Base-by-base conservation (phyloP, 2,888 invertebrate species). In the Hirtodrosophila histrioides region DNA sequence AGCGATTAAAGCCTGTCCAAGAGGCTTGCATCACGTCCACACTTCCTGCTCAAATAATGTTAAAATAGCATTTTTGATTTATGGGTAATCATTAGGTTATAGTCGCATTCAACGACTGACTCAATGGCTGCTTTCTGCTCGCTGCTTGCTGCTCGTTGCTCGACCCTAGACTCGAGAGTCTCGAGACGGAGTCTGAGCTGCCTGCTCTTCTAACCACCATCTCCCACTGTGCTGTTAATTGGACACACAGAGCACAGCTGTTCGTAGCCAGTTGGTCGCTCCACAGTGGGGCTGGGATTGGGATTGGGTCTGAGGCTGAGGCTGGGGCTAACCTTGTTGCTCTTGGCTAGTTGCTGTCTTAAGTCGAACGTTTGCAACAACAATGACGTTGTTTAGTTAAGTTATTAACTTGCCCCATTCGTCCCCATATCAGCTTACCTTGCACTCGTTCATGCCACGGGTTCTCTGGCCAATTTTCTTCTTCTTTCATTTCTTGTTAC, bases 1-100 rank as follows among this genome's bases (percentile, higher is more conserved):
- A 86, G 70, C 88, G 81, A 82, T 88, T 88, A 88, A 87, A 78
- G 88, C 67, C 69, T 68, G 68, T 78, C 75, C 55, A 66, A 61
- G 83, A 56, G 69, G 78, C 73, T 74, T 70, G 80, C 75, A 75
- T 71, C 84, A 88, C 88, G 76, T 83, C 88, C 79, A 75, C 83
- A 89, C 87, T 89, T 88, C 87, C 87, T 89, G 86, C 78, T 89
- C 88, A 86, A 88, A 88, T 86, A 89, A 87, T 87, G 88, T 81
- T 82, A 76, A 78, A 88, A 73, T 72, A 76, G 82, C 88, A 68
- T 87, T 80, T 89, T 87, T 87, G 87, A 87, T 89, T 88, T 87
- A 89, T 89, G 82, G 88, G 53, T 82, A 88, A 88, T 89, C 89
- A 89, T 87, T 87, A 89, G 89, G 80, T 82, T 88, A 78, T 63